Evolutionary conservation across 1,140 invertebrate genomes (phyloP), one percentile per base, ranked within the genome.

Genomic region (Pararge aegeria): DNA sequence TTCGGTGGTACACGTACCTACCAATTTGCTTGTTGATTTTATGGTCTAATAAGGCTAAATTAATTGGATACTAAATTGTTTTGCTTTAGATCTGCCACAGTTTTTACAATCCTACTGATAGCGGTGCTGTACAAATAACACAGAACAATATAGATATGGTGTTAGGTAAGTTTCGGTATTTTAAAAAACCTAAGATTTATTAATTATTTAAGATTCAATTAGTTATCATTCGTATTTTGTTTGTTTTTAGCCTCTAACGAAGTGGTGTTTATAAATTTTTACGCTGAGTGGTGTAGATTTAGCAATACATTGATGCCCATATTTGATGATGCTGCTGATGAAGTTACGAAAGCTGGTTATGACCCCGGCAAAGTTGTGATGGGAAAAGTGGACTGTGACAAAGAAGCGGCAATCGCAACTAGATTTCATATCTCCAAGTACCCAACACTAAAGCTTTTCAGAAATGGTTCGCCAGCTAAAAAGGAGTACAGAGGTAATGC

Each of bases 351-450:
- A 81, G 93, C 94, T 79, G 96, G 97, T 83, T 95, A 96, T 34
- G 94, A 97, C 68, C 68, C 92, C 50, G 96, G 96, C 4, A 95
- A 94, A 89, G 96, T 99, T 16, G 95, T 98, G 7, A 95, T 99
- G 92, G 98, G 95, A 34, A 98, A 98, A 93, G 97, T 99, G 5
- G 98, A 99, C 85, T 99, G 98, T 92, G 98, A 99, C 87, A 93
- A 92, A 75, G 96, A 99, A 91, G 94, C 92, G 72, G 90, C 93
- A 49, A 92, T 99, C 49, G 96, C 98, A 6, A 94, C 94, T 7
- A 93, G 96, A 68, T 99, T 98, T 90, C 97, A 99, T 74, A 98
- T 99, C 42, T 96, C 94, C 12, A 99, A 99, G 92, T 99, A 99
- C 91, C 99, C 99, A 18, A 99, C 99, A 12, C 87, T 99, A 29